Percentiles rank a stretch among this genome's conserved stretches.
phyloP scores from a whole-genome alignment of 2,888 invertebrate species.

The Caenorhabditis doughertyi region DNA sequence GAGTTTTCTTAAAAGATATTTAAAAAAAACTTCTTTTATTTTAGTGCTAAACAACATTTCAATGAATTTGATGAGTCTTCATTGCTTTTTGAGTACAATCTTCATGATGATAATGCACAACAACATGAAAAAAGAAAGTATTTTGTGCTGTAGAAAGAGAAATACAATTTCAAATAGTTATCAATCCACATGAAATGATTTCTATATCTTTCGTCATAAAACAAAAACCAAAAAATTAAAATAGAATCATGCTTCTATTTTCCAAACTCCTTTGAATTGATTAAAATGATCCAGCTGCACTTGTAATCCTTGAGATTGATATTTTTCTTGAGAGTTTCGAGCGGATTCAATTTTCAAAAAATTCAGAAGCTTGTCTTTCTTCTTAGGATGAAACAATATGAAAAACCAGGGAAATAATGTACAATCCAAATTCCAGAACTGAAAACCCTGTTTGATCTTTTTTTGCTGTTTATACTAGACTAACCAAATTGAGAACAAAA shows the following conservation, averaged over 20 bases:
- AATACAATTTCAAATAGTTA: constrained; percentile 12
- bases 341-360: constrained; percentile 33
- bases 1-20: background rate
- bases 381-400: constrained; percentile 45
- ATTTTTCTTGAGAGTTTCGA: background rate
- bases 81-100: constrained; percentile 36
- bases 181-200: constrained; percentile 22
- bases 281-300: constrained; percentile 37
- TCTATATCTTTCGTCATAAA: background rate
- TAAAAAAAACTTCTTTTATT: background rate
- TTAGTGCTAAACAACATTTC: constrained; percentile 38
- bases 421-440: constrained; percentile 54
- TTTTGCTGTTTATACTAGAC: background rate
- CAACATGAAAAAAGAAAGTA: constrained; percentile 25
- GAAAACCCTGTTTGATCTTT: background rate
- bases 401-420: constrained; percentile 53
- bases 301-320: background rate
- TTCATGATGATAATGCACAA: constrained; percentile 31
- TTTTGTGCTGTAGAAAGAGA: constrained; percentile 7
- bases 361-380: constrained; percentile 25
- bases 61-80: constrained; percentile 16
- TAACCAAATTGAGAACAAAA: constrained; percentile 41
- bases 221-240: background rate
- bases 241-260: background rate
- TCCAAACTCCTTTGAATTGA: constrained; percentile 38